Conservation (phyloP, 2,113 vertebrate species). For the Hippocampus abdominalis region DNA sequence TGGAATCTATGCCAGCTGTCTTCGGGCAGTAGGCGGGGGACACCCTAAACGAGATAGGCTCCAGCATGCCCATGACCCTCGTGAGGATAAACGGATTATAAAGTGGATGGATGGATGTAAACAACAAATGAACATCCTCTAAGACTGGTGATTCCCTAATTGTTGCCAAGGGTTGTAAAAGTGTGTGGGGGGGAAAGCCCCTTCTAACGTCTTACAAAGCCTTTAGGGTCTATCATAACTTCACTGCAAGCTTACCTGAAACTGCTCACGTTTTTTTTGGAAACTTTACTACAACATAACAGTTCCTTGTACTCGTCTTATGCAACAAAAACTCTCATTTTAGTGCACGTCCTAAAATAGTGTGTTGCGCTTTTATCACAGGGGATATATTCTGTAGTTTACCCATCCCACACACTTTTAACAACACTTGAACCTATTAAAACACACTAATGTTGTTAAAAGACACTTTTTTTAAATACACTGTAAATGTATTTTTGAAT, state of each 20-base stretch:
- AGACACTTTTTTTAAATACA: neutral
- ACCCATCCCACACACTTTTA: neutral
- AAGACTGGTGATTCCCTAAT: too few species aligned
- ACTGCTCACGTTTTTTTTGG: neutral
- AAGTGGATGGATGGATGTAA: too few species aligned
- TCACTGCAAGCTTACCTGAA: neutral
- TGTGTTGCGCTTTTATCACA: neutral
- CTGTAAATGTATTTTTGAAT: neutral
- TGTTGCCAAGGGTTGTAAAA: neutral
- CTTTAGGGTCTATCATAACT: too few species aligned
- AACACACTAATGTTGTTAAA: neutral
- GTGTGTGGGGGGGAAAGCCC: neutral
- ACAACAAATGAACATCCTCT: too few species aligned
- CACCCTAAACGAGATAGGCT: too few species aligned
- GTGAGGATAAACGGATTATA: too few species aligned
- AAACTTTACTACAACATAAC: neutral
- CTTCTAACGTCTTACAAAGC: neutral
- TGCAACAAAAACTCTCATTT: neutral
- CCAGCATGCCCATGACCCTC: too few species aligned
- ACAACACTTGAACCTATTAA: neutral
- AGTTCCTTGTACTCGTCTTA: neutral
- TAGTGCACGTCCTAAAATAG: neutral
- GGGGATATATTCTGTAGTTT: neutral
- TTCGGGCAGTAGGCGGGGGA: too few species aligned
- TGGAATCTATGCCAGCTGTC: too few species aligned